These are phyloP conservation scores for Drosophila tristis DNA, from an alignment of 1,140 invertebrate species.

Conservation along the genomic window DNA sequence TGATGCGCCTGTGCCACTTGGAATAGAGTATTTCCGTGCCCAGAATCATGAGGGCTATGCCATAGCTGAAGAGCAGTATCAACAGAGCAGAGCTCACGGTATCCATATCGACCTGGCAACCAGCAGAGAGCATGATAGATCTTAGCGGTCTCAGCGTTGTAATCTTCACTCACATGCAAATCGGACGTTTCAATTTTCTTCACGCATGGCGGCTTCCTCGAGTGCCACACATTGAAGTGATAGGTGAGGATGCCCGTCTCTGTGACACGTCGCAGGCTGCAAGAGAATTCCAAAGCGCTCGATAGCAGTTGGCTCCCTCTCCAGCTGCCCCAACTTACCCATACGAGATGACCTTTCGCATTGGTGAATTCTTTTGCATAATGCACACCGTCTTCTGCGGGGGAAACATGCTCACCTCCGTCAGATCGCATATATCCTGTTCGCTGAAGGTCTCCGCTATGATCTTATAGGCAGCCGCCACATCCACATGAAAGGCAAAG, in stretches of 20 bases:
- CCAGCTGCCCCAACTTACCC: constrained; percentile 84
- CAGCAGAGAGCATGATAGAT: neutral
- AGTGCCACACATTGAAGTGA: constrained; percentile 85
- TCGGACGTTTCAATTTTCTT: constrained; percentile 84
- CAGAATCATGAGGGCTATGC: constrained; percentile 81
- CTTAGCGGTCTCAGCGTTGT: neutral
- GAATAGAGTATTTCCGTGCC: constrained; percentile 81
- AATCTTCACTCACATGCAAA: constrained; percentile 82
- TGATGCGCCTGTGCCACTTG: constrained; percentile 56
- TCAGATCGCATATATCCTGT: constrained; percentile 87
- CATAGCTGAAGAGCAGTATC: constrained; percentile 83
- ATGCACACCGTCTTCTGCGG: constrained; percentile 85
- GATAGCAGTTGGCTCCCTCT: neutral
- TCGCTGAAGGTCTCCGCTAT: constrained; percentile 87
- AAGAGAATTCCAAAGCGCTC: neutral
- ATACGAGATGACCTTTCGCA: constrained; percentile 87
- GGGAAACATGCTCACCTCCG: constrained; percentile 86
- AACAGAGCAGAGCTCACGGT: constrained; percentile 85
- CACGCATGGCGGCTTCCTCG: constrained; percentile 85
- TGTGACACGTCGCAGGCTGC: constrained; percentile 85
- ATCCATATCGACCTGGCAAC: constrained; percentile 76
- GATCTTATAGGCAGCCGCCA: constrained; percentile 87
- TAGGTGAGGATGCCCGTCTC: constrained; percentile 85
- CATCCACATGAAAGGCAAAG: constrained; percentile 88
- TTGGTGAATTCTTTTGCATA: constrained; percentile 87